These are phyloP conservation scores for Elephas maximus DNA, from an alignment of 2,113 vertebrate genomes.

Conservation along the genomic window DNA sequence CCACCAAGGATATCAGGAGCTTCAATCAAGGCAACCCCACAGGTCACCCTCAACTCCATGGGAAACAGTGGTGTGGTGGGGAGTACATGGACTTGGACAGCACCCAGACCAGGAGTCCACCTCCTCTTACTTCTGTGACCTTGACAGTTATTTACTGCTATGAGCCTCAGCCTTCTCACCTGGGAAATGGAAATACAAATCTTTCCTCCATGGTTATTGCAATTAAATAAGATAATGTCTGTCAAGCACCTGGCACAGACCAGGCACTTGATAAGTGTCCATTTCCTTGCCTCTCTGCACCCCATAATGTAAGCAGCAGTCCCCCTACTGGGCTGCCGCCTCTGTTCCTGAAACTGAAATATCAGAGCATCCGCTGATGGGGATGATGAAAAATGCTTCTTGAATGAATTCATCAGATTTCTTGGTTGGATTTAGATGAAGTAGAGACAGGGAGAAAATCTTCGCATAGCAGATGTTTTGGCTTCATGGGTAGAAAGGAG, in stretches of 20 bases:
- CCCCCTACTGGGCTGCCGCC: not conserved
- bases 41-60: not conserved
- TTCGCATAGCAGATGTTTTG: not conserved
- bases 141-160: not conserved
- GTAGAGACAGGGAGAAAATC: not conserved
- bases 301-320: not conserved
- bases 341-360: not conserved
- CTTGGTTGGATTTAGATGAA: not conserved
- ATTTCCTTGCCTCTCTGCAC: not conserved
- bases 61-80: not conserved
- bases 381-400: not conserved
- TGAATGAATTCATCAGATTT: not conserved
- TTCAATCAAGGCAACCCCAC: not conserved
- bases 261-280: not conserved
- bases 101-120: not conserved
- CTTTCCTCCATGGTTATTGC: not conserved
- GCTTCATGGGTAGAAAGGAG: not conserved
- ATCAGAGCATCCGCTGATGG: not conserved
- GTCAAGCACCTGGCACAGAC: not conserved
- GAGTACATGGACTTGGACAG: too few species aligned
- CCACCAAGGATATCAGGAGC: not conserved
- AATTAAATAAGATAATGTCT: not conserved
- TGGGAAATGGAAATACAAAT: conserved; percentile 17
- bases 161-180: not conserved
- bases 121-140: not conserved